Percentiles rank a stretch among this genome's conserved stretches.
Evolutionary conservation across 2,888 invertebrate species (phyloP).

Genomic region (Drosophila mayaguana): DNA sequence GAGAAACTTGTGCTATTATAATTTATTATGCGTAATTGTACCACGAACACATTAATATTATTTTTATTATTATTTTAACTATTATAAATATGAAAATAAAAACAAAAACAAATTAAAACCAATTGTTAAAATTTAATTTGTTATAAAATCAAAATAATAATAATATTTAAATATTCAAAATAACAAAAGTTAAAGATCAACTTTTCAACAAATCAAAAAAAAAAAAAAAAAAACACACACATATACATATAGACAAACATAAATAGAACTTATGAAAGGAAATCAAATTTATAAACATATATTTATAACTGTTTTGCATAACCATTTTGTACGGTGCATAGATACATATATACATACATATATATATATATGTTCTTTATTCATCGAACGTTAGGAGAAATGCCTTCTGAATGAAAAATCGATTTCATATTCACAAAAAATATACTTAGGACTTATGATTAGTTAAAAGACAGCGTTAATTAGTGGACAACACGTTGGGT

Average conservation of each 20-base stretch:
- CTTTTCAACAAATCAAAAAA: neutral
- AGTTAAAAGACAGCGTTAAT: constrained; percentile 11
- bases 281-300: constrained; percentile 34
- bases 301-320: constrained; percentile 44
- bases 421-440: constrained; percentile 23
- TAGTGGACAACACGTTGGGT: neutral
- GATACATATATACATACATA: constrained; percentile 10
- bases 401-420: constrained; percentile 59
- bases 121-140: constrained; percentile 61
- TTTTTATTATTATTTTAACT: constrained; percentile 32
- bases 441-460: constrained; percentile 34
- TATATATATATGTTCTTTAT: constrained; percentile 22
- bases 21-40: constrained; percentile 53
- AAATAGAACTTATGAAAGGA: constrained; percentile 4
- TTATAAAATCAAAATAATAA: constrained; percentile 20
- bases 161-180: constrained; percentile 10
- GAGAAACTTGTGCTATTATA: constrained; percentile 58
- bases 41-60: constrained; percentile 32
- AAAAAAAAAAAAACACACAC: neutral
- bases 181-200: constrained; percentile 1
- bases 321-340: constrained; percentile 32
- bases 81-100: constrained; percentile 17
- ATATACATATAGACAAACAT: neutral
- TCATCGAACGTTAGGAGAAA: constrained; percentile 51
- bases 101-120: constrained; percentile 37